Base-by-base conservation (phyloP, 2,113 vertebrate species). In the Trachemys scripta region DNA sequence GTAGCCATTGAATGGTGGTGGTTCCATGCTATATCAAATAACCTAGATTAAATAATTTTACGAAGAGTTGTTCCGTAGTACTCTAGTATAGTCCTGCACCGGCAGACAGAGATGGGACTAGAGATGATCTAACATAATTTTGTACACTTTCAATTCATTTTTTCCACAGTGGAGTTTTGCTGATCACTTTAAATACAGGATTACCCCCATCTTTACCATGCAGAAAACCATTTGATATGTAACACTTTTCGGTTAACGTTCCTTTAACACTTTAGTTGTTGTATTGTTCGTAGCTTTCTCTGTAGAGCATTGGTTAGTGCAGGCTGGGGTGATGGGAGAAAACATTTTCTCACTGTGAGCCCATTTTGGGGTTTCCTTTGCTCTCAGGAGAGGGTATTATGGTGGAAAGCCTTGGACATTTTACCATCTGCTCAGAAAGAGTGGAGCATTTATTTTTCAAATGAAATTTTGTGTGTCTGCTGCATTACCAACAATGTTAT, bases 361-460 rank as follows among this genome's bases (percentile, higher is more conserved):
- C 75, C 90, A n/a, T 69, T 81, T 90, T 42, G 13, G 42, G 83
- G 38, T 85, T 89, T 88, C 27, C 80, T 92, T 27, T 8, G 35
- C 31, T 80, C 54, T 59, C 42, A 84, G 80, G 82, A 94, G 90
- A 75, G 53, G 29, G 80, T 92, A 75, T 91, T 94, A 7, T 16
- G 81, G 38, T 91, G 72, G 88, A 51, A 29, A 91, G 65, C 59
- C 93, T 72, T 65, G 42, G 85, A 4, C 57, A 84, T 96, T 90
- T 92, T 94, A 91, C 53, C 85, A 79, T 92, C 93, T 96, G 89
- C 94, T 89, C 53, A 16, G 3, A 65, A 88, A 82, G 90, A 95
- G 80, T 2, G 56, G 49, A 49, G 90, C 93, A 87, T 96, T 97
- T 94, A 95, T 87, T 94, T 95, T 84, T 86, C 91, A 78, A 80